These are phyloP conservation scores for Sinonovacula constricta DNA, from an alignment of 1,140 invertebrate genomes.

Conservation along the genomic window DNA sequence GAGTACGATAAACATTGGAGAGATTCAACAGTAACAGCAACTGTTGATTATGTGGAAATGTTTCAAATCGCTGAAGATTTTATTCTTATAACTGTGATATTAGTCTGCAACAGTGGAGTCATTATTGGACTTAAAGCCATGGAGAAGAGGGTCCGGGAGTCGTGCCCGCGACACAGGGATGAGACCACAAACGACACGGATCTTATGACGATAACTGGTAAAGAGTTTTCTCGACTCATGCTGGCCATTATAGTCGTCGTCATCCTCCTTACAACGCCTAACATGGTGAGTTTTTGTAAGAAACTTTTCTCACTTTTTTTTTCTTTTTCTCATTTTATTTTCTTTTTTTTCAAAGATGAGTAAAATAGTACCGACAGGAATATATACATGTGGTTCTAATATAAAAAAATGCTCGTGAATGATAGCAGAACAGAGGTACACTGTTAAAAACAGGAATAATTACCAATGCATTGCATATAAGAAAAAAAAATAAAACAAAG, in stretches of 20 bases:
- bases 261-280: conserved; percentile 25
- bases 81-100: conserved; percentile 2
- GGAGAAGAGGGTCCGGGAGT: conserved; percentile 11
- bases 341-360: too few relatives aligned
- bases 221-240: conserved; percentile 36
- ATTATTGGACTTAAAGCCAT: conserved; percentile 17
- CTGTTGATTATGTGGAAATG: background rate
- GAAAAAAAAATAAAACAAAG: too few relatives aligned
- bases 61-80: conserved; percentile 21
- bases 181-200: background rate
- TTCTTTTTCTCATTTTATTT: too few relatives aligned
- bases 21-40: background rate
- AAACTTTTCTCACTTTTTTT: too few relatives aligned
- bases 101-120: conserved; percentile 36
- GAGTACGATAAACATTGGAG: background rate
- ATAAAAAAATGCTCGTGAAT: too few relatives aligned
- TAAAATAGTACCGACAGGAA: too few relatives aligned
- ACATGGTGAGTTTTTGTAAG: conserved; percentile 24
- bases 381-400: too few relatives aligned
- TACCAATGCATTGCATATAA: too few relatives aligned
- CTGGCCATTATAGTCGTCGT: conserved; percentile 34
- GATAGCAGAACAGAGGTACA: too few relatives aligned
- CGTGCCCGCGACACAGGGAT: conserved; percentile 11
- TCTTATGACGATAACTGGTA: conserved; percentile 3
- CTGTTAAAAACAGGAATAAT: too few relatives aligned